phyloP scores from a whole-genome alignment of 2,113 vertebrate species.

The Pelecanoides urinatrix region DNA sequence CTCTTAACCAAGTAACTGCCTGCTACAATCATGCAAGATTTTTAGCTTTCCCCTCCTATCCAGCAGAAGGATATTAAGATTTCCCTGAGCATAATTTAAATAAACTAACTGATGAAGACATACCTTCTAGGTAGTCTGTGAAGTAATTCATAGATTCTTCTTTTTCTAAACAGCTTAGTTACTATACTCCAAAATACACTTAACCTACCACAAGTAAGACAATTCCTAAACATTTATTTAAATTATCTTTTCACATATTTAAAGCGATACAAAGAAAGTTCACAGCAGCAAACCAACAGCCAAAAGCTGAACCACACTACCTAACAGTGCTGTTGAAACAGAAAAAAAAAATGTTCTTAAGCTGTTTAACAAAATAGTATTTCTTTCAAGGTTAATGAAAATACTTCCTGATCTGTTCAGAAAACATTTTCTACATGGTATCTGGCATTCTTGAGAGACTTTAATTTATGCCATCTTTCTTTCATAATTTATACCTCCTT shows the following conservation, averaged over 20 bases:
- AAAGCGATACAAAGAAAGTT: neutral
- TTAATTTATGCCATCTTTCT: neutral
- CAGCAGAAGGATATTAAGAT: neutral
- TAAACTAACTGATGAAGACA: neutral
- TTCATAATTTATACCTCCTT: neutral
- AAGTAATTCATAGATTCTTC: neutral
- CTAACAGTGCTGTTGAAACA: neutral
- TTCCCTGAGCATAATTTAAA: neutral
- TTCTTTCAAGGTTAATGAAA: neutral
- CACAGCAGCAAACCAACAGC: neutral
- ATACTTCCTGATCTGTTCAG: neutral
- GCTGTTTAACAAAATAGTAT: neutral
- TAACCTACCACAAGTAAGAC: neutral
- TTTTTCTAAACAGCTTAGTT: neutral
- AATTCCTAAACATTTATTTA: neutral
- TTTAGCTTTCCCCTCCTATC: neutral
- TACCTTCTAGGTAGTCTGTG: neutral
- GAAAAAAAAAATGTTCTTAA: neutral
- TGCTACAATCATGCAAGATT: neutral
- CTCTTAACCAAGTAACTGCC: constrained; percentile 5
- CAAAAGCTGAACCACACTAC: neutral
- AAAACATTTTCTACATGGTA: neutral
- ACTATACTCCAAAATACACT: neutral
- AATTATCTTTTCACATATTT: neutral
- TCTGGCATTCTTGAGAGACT: neutral